Conservation (phyloP, 2,888 invertebrate species). For the Byasa hedistus region DNA sequence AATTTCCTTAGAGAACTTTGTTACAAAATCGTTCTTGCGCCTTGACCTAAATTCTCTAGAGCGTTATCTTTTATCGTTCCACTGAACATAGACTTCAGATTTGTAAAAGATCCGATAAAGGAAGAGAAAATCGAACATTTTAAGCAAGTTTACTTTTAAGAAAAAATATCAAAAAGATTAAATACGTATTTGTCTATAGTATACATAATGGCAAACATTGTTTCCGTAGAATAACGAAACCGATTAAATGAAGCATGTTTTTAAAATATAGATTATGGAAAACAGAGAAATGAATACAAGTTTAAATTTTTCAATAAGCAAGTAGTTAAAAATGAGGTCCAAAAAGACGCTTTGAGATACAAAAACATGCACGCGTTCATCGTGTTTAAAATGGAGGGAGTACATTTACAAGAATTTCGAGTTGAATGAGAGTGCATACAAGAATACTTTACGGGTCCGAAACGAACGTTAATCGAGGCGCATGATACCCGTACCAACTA, state of each 20-base stretch:
- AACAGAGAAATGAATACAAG: too few relatives aligned
- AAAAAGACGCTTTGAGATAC: too few relatives aligned
- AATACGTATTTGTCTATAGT: background rate
- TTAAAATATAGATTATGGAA: too few relatives aligned
- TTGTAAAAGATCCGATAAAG: constrained; percentile 9
- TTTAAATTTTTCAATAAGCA: too few relatives aligned
- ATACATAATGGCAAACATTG: background rate
- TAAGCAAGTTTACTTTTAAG: too few relatives aligned
- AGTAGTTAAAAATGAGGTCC: too few relatives aligned
- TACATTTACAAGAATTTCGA: constrained; percentile 28
- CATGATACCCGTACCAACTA: constrained; percentile 54
- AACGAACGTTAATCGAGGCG: constrained; percentile 42
- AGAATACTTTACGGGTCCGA: constrained; percentile 31
- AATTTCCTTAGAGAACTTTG: background rate
- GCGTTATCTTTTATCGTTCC: constrained; percentile 10
- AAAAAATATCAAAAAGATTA: background rate
- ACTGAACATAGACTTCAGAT: background rate
- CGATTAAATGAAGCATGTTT: too few relatives aligned
- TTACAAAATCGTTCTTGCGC: constrained; percentile 10
- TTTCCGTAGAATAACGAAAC: background rate
- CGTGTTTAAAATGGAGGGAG: background rate
- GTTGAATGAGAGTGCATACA: constrained; percentile 28
- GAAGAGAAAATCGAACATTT: background rate
- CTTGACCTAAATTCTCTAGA: constrained; percentile 18
- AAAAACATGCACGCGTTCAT: background rate